Evolutionary conservation across 2,888 invertebrate genomes (phyloP), one percentile per base, ranked within the genome.

Genomic region (Sympetrum striolatum): DNA sequence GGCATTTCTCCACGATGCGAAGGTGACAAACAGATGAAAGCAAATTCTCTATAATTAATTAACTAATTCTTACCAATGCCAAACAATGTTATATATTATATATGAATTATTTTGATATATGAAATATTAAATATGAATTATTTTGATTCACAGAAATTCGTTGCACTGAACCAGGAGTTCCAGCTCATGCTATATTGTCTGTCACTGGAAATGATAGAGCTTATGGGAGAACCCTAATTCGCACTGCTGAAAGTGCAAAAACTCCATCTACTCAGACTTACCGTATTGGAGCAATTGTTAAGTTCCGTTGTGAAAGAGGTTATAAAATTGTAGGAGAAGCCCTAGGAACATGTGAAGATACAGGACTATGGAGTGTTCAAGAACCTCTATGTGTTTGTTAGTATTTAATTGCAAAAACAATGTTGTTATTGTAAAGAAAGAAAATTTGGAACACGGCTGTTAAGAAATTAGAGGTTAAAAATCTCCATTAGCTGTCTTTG

Each of bases 201-300:
- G 97, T 98, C 58, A 98, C 98, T 0, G 98, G 98, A 90, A 98
- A 98, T 93, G 98, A 98, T 93, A 95, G 98, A 90, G 97, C 97
- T 95, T 98, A 98, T 93, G 98, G 98, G 0, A 95, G 98, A 44
- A 98, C 98, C 0, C 94, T 98, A 31, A 97, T 98, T 92, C 95
- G 97, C 79, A 98, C 98, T 0, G 94, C 96, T 0, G 97, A 97
- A 90, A 96, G 95, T 91, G 95, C 95, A 3, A 93, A 95, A 2
- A 96, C 95, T 92, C 96, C 95, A 15, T 95, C 94, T 0, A 96
- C 97, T 0, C 96, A 97, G 91, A 97, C 97, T 0, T 98, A 97
- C 94, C 97, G 97, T 93, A 97, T 98, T 92, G 97, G 97, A 0
- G 97, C 98, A 0, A 94, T 98, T 31, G 97, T 97, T 0, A 98